Evolutionary conservation across 2,888 invertebrate species (phyloP), one percentile per base, ranked within the genome.

Genomic region (Chloroclystis v-ata): DNA sequence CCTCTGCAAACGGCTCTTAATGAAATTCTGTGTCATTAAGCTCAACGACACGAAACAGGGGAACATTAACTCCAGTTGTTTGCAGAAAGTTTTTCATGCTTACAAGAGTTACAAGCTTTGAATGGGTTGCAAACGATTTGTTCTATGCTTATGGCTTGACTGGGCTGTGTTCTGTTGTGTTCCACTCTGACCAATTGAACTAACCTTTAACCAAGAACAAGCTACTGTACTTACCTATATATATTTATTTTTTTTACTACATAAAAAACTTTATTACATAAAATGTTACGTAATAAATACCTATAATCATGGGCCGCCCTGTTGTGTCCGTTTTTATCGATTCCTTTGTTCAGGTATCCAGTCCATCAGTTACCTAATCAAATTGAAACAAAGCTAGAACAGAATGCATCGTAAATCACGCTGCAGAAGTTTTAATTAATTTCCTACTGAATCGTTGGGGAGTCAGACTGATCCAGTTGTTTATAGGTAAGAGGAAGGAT

Each of bases 21-120:
- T 75, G 69, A 74, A 71, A 74, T 70, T 72, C 67, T 48, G 54
- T 59, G 61, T 63, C 74, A 72, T 85, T 77, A 83, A 82, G 81
- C 37, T 67, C 74, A 80, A 78, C 75, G 80, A 67, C 61, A 69
- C 65, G 75, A 59, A 69, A 64, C 63, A 63, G 63, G 63, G 67
- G 63, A 60, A 64, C 63, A 67, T 70, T 66, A 60, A 58, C 52
- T 51, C 29, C 41, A 44, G 13, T 37, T 47, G 43, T 43, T 48
- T 48, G 47, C 53, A 46, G 47, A 50, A 51, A 52, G 43, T 49
- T 54, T 54, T 57, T 48, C 57, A 47, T 54, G 40, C n/a, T n/a
- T n/a, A n/a, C n/a, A n/a, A n/a, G 20, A 20, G 20, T 4, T 20
- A 5, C 3, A 4, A 4, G 20, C 3, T 20, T 20, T n/a, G n/a